phyloP scores from a whole-genome alignment of 1,140 invertebrate species.

The Ptiloglossa arizonensis region DNA sequence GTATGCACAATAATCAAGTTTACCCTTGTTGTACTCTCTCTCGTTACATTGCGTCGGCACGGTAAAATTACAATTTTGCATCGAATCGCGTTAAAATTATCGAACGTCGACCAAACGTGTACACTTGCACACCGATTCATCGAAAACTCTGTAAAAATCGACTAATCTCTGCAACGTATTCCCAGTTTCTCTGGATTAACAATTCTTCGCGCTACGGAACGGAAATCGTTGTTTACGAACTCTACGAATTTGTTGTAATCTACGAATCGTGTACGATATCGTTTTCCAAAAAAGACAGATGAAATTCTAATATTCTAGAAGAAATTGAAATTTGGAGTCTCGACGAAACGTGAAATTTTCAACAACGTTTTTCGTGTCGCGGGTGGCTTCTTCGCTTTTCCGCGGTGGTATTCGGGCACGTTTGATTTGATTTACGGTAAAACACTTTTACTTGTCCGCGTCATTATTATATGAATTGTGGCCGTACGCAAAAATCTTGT shows the following conservation, averaged over 20 bases:
- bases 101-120: neutral
- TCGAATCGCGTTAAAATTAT: constrained; percentile 21
- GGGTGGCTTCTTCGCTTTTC: neutral
- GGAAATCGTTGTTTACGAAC: too few relatives aligned
- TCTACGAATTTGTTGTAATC: neutral
- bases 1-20: constrained; percentile 55
- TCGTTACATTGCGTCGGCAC: neutral
- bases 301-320: too few relatives aligned
- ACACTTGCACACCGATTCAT: neutral
- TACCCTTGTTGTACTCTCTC: neutral
- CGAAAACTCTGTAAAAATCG: neutral
- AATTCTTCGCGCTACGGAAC: too few relatives aligned
- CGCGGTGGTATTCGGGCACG: neutral
- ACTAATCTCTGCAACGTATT: neutral
- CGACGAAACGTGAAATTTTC: constrained; percentile 44
- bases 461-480: constrained; percentile 30
- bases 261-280: too few relatives aligned
- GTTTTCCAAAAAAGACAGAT: constrained; percentile 18
- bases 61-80: constrained; percentile 23
- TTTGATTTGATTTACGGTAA: neutral
- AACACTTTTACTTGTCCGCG: neutral
- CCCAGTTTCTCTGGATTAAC: constrained; percentile 13
- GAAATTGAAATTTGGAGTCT: too few relatives aligned
- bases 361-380: constrained; percentile 51
- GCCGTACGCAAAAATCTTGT: constrained; percentile 33